These are phyloP conservation scores for Stratiomys singularior DNA, from an alignment of 2,888 invertebrate species.

Conservation along the genomic window DNA sequence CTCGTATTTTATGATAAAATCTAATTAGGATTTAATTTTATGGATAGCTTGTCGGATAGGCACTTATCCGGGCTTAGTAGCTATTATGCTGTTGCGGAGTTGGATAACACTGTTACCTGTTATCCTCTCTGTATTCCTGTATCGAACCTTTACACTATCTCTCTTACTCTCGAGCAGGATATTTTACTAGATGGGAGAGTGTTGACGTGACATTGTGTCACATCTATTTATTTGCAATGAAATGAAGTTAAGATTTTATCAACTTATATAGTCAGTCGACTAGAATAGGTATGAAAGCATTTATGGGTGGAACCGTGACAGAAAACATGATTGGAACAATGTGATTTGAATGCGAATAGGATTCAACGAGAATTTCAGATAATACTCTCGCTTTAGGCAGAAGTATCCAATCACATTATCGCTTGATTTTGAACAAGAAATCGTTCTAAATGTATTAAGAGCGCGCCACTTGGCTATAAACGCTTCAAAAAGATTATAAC, in stretches of 20 bases:
- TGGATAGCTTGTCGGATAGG: conserved; percentile 49
- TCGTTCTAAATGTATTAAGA: no score
- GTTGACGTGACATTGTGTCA: conserved; percentile 25
- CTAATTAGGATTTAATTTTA: conserved; percentile 53
- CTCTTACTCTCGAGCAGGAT: not conserved
- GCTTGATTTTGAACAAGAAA: no score
- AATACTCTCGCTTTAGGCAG: no score
- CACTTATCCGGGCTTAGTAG: conserved; percentile 44
- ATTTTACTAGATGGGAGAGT: no score
- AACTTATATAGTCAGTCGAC: conserved; percentile 1
- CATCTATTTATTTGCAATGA: conserved; percentile 12
- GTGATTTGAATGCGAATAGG: not conserved
- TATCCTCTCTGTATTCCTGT: not conserved
- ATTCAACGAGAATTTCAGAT: no score
- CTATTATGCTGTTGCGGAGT: not conserved
- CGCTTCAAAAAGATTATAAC: no score
- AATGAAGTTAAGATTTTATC: conserved; percentile 35
- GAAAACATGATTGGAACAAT: not conserved
- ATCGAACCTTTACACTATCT: no score
- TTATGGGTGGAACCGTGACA: not conserved
- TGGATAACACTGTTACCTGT: not conserved
- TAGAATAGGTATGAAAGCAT: conserved; percentile 1
- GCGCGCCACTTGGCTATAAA: no score
- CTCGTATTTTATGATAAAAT: conserved; percentile 52
- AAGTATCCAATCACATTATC: no score